A percentile compares a stretch with the other conserved stretches of the same genome.
Evolutionary conservation across 53 echinoderm and acorn worm genomes (phyloP).

Genomic region (Holothuria scabra): DNA sequence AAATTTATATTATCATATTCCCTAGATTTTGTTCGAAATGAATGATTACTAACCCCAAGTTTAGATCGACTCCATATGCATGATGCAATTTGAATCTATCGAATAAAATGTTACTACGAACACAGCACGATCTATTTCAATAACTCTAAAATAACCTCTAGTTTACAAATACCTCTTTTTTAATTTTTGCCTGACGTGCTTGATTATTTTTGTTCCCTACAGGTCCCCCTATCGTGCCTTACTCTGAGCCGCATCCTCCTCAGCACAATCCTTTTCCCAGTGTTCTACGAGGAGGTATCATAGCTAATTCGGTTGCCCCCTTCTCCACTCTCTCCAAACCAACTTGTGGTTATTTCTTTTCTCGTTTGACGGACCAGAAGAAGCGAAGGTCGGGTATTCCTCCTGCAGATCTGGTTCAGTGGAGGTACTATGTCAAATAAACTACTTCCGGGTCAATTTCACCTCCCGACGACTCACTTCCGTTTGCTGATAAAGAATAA

Average conservation of each 20-base stretch:
- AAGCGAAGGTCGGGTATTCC: slow-evolving; percentile 87
- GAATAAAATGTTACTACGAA: no score
- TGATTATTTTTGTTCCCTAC: background rate
- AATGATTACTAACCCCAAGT: no score
- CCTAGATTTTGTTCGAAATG: no score
- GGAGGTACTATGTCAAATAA: slow-evolving; percentile 95
- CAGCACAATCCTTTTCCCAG: background rate
- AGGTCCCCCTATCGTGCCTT: slow-evolving; percentile 40
- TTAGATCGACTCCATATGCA: no score
- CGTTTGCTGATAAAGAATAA: no score
- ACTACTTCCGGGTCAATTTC: background rate
- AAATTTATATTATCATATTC: no score
- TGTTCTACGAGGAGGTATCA: slow-evolving; percentile 64
- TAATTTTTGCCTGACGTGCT: no score
- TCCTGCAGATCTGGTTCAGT: slow-evolving; percentile 84
- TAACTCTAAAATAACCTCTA: no score
- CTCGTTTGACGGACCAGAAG: slow-evolving; percentile 86
- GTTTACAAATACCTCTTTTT: no score
- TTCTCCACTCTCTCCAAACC: slow-evolving; percentile 91
- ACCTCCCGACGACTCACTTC: no score
- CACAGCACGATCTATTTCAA: no score
- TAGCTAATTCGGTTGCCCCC: slow-evolving; percentile 93
- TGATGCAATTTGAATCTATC: no score
- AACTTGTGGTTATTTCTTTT: slow-evolving; percentile 94
- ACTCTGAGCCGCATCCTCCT: slow-evolving; percentile 35